Conservation (phyloP, 2,113 vertebrate genomes). For the Dendropsophus ebraccatus region DNA sequence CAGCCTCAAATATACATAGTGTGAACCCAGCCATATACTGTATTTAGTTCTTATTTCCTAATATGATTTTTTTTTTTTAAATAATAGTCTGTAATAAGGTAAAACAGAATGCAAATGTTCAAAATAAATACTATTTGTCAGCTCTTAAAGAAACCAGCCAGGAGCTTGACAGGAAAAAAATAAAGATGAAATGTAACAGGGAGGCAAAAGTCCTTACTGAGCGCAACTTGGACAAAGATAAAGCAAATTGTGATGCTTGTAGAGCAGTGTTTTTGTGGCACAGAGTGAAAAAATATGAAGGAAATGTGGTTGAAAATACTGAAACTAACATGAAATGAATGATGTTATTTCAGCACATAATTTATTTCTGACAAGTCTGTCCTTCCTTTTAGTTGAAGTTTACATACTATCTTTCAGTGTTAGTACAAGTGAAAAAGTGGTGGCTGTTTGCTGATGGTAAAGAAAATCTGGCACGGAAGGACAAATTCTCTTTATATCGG, state of each 20-base stretch:
- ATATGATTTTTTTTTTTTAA: too few species aligned
- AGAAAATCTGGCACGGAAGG: too few species aligned
- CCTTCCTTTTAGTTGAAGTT: background rate
- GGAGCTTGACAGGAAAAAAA: conserved; percentile 1
- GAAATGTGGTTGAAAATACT: conserved; percentile 39
- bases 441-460: background rate
- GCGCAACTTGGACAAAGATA: conserved; percentile 26
- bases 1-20: too few species aligned
- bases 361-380: background rate
- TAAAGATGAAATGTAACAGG: conserved; percentile 39
- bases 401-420: too few species aligned
- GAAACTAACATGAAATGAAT: conserved; percentile 12
- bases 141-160: conserved; percentile 24
- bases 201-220: conserved; percentile 30
- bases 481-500: too few species aligned
- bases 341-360: conserved; percentile 33
- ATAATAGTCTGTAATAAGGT: background rate
- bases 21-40: too few species aligned
- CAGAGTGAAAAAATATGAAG: background rate
- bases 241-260: conserved; percentile 19
- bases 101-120: conserved; percentile 12
- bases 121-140: background rate
- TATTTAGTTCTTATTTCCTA: too few species aligned
- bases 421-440: background rate
- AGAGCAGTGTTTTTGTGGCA: conserved; percentile 27